A percentile compares a stretch with the other conserved stretches of the same genome.
Conservation (phyloP, 2,888 invertebrate species). For the Drosophila diplacantha region DNA sequence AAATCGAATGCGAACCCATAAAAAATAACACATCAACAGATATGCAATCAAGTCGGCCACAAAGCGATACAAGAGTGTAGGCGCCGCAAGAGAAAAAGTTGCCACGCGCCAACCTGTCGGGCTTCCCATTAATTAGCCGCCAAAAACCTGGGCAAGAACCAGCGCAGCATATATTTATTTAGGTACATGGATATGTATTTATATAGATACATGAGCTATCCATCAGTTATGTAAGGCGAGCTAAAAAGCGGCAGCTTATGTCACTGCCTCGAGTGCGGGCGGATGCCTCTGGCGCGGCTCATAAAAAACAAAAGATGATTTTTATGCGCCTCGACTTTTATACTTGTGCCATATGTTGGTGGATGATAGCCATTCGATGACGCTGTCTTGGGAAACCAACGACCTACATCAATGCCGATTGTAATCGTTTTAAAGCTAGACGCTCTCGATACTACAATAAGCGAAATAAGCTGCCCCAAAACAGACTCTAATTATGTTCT, state of each 20-base stretch:
- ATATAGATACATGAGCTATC: conserved; percentile 38
- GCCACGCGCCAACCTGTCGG: conserved; percentile 59
- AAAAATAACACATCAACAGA: conserved; percentile 24
- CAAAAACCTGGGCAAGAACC: conserved; percentile 34
- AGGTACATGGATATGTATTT: background rate
- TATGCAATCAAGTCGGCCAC: conserved; percentile 16
- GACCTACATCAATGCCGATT: conserved; percentile 60
- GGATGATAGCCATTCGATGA: no score
- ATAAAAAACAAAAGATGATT: conserved; percentile 52
- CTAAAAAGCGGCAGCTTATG: conserved; percentile 51
- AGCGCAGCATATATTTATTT: background rate
- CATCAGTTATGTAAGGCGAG: conserved; percentile 23
- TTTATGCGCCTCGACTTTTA: conserved; percentile 24
- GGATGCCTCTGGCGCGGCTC: conserved; percentile 39
- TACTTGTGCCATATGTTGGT: conserved; percentile 45
- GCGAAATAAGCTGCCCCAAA: conserved; percentile 12
- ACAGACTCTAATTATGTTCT: conserved; percentile 2
- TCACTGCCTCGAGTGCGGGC: conserved; percentile 54
- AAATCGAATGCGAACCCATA: conserved; percentile 8
- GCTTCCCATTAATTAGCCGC: conserved; percentile 56
- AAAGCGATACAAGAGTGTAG: conserved; percentile 19
- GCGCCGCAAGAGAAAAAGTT: conserved; percentile 27
- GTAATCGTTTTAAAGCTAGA: conserved; percentile 45
- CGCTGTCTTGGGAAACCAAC: conserved; percentile 39
- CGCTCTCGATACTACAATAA: background rate